These are phyloP conservation scores for Mobula birostris DNA, from an alignment of 2,113 vertebrate genomes.

Conservation along the genomic window DNA sequence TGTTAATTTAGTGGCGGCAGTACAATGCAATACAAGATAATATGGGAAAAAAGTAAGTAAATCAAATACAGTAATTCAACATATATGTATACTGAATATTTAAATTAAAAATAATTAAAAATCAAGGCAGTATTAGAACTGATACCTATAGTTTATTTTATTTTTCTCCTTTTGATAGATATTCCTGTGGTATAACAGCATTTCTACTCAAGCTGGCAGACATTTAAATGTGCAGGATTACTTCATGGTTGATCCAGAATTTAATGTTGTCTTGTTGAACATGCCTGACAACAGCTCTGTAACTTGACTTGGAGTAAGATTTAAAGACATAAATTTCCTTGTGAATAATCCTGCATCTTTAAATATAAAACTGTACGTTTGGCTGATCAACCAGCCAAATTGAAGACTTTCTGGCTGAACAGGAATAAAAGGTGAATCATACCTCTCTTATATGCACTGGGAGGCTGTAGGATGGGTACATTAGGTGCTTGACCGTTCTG, in stretches of 20 bases:
- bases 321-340: not conserved
- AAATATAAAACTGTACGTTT: not conserved
- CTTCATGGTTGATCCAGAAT: not conserved
- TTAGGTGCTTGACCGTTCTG: constrained; percentile 48
- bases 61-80: too few relatives aligned
- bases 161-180: not conserved
- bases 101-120: too few relatives aligned
- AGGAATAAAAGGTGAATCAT: not conserved
- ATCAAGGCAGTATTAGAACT: not conserved
- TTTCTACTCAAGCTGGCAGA: not conserved
- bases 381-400: not conserved
- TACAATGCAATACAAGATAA: too few relatives aligned
- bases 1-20: too few relatives aligned
- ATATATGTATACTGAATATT: too few relatives aligned
- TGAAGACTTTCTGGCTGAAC: not conserved
- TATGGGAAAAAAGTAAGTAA: too few relatives aligned
- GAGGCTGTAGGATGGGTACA: constrained; percentile 49
- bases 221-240: not conserved
- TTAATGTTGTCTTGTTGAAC: not conserved
- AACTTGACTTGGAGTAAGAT: not conserved
- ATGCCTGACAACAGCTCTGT: not conserved
- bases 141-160: not conserved
- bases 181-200: not conserved
- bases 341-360: not conserved
- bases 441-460: constrained; percentile 55